These are phyloP conservation scores for Epistrophe eligans DNA, from an alignment of 2,888 invertebrate species.

Conservation along the genomic window DNA sequence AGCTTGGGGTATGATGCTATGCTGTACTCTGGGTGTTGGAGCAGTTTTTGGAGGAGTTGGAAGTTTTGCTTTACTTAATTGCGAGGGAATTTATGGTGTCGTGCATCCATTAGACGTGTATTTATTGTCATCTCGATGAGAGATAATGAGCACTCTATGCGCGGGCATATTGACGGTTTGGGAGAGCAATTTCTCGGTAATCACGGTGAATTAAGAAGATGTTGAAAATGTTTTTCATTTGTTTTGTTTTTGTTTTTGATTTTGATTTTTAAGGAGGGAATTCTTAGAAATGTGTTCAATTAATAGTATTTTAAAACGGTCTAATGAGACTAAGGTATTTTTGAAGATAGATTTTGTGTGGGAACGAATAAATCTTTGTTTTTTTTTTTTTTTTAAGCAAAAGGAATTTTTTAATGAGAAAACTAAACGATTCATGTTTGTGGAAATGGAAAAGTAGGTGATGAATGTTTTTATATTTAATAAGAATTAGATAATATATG, in stretches of 20 bases:
- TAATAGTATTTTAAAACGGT: conserved; percentile 43
- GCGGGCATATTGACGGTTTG: conserved; percentile 43
- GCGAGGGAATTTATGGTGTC: conserved; percentile 74
- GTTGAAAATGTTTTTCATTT: conserved; percentile 37
- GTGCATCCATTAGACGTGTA: conserved; percentile 75
- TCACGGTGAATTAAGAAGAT: conserved; percentile 60
- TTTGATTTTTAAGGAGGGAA: conserved; percentile 34
- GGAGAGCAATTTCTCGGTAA: conserved; percentile 67
- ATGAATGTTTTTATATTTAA: neutral
- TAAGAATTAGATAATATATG: neutral
- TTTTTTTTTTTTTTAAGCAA: neutral
- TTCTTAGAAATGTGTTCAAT: conserved; percentile 45
- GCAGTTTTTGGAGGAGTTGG: conserved; percentile 36
- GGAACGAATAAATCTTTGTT: neutral
- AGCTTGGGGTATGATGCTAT: neutral
- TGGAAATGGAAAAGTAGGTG: conserved; percentile 11
- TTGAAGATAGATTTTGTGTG: conserved; percentile 23
- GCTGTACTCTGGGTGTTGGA: conserved; percentile 46
- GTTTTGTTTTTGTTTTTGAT: neutral
- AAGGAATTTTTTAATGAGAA: conserved; percentile 12
- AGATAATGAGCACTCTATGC: conserved; percentile 58
- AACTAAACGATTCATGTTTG: conserved; percentile 4
- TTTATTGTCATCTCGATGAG: conserved; percentile 70
- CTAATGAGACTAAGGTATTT: conserved; percentile 43
- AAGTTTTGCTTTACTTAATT: conserved; percentile 66